phyloP scores from a whole-genome alignment of 2,888 invertebrate genomes.

The Lasioglossum zephyrum region DNA sequence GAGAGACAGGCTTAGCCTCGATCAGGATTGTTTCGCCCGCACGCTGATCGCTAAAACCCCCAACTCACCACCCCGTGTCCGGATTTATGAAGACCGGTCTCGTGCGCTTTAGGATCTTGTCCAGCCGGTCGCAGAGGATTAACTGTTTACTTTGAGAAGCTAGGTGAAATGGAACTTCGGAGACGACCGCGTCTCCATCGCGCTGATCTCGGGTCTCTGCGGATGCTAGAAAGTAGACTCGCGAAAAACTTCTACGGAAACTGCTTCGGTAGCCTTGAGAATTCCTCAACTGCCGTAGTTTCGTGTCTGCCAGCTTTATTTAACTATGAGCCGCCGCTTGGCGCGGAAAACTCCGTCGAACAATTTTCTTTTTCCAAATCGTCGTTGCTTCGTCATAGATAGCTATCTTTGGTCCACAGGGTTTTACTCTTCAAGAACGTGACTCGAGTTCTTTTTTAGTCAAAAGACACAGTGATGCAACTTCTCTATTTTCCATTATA shows the following conservation, averaged over 20 bases:
- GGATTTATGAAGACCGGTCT: slow-evolving; percentile 11
- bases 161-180: slow-evolving; percentile 6
- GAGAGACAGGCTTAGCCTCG: background rate
- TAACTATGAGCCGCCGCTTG: background rate
- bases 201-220: background rate
- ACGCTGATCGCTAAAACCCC: background rate
- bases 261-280: background rate
- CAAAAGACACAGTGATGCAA: too few relatives aligned
- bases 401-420: too few relatives aligned
- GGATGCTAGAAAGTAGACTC: background rate
- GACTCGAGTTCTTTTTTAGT: too few relatives aligned
- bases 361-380: too few relatives aligned
- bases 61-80: background rate
- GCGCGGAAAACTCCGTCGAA: too few relatives aligned
- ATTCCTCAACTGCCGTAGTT: background rate
- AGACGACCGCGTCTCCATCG: background rate
- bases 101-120: background rate
- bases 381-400: too few relatives aligned
- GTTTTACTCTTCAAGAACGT: too few relatives aligned
- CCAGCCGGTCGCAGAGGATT: slow-evolving; percentile 1
- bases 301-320: background rate
- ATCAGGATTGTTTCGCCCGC: slow-evolving; percentile 6
- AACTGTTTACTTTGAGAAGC: background rate
- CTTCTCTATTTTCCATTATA: too few relatives aligned
- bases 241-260: background rate